These are phyloP conservation scores for Lepilemur ruficaudatus DNA, from an alignment of 2,797 vertebrate genomes.

Conservation along the genomic window DNA sequence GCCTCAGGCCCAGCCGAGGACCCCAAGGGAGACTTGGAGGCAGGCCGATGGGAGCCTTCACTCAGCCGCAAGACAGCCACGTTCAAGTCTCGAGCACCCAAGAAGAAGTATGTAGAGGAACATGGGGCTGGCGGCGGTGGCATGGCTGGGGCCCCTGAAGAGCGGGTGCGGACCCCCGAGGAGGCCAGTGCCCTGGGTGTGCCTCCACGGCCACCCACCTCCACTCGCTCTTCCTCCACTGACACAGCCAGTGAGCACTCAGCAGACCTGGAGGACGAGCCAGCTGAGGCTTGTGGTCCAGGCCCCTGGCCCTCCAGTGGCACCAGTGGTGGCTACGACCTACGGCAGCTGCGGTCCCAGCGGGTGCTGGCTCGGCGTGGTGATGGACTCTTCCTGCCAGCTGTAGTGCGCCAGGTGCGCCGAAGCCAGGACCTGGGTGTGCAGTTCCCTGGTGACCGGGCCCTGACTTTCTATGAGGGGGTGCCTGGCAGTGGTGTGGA, in stretches of 20 bases:
- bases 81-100: conserved; percentile 93
- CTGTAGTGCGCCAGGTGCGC: conserved; percentile 90
- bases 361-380: conserved; percentile 88
- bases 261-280: conserved; percentile 80
- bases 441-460: conserved; percentile 87
- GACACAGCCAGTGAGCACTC: conserved; percentile 91
- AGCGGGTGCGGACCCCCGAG: conserved; percentile 51
- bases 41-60: conserved; percentile 75
- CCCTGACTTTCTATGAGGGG: conserved; percentile 80
- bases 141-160: conserved; percentile 42
- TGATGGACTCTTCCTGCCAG: conserved; percentile 86
- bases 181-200: conserved; percentile 70
- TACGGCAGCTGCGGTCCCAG: conserved; percentile 90
- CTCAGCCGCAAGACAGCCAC: conserved; percentile 93
- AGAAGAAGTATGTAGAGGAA: conserved; percentile 93
- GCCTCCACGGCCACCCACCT: conserved; percentile 76
- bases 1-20: conserved; percentile 59
- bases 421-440: conserved; percentile 88
- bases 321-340: conserved; percentile 78
- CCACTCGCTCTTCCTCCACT: conserved; percentile 90
- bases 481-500: conserved; percentile 80
- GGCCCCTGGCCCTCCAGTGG: conserved; percentile 86
- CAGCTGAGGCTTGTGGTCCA: conserved; percentile 41
- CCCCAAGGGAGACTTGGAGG: conserved; percentile 69
- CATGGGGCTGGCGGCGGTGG: conserved; percentile 59